Evolutionary conservation across 2,888 invertebrate genomes (phyloP), one percentile per base, ranked within the genome.

Genomic region (Caenorhabditis sinica): DNA sequence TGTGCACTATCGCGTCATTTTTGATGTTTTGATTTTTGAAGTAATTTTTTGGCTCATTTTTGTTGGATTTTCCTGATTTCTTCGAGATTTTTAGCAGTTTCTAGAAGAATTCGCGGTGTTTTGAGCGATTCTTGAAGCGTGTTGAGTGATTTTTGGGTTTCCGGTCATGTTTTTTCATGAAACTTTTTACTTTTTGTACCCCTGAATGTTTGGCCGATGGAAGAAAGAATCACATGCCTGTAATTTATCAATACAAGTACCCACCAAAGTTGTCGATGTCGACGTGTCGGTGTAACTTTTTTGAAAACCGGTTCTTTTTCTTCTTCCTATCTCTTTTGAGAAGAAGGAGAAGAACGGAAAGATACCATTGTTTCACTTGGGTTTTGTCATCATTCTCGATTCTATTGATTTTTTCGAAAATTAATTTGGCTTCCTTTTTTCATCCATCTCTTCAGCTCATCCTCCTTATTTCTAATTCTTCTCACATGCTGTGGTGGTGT

Each of bases 301-400:
- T 74, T 74, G 30, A 81, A 81, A 81, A 81, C 81, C 68, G 74
- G 81, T 81, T 81, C 3, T 79, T 56, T 20, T 56, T 63, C 28
- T 23, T 40, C 20, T 61, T 65, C 65, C 43, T 74, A n/a, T 74
- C 28, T 40, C 40, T 40, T 11, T 45, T 20, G n/a, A n/a, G 49
- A 49, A 20, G 25, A 15, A 28, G 20, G 8, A 28, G 28, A 28
- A 56, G 56, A 56, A 56, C 56, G 56, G 25, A 56, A 11, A 56
- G 49, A 49, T 53, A 60, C 60, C 33, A 60, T 30, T 60, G 33
- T 36, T 60, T 60, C 33, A 53, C 33, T 43, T 11, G 23, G 43
- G 33, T 58, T 61, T 23, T 53, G 11, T 25, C 23, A 11, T 23
- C 43, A 23, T 36, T 40, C 40, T 61, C 33, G 17, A 2, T 8